A percentile compares a stretch with the other conserved stretches of the same genome.
Conservation (phyloP, 2,888 invertebrate species). For the Euphydryas editha region DNA sequence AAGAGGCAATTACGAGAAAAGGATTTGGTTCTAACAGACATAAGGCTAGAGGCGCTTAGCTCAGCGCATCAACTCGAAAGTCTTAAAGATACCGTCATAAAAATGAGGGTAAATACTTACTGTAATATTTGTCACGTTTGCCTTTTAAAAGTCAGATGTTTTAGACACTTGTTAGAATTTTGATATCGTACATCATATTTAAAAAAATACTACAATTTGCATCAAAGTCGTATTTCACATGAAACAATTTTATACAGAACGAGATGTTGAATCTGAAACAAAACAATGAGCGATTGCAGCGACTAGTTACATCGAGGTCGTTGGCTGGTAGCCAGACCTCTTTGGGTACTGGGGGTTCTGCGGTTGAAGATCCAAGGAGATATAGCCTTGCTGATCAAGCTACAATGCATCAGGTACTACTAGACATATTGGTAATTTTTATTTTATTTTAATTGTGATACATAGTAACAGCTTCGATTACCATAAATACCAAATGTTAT, state of each 20-base stretch:
- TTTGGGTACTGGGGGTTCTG: constrained; percentile 78
- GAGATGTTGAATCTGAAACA: constrained; percentile 98
- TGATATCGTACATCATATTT: too few relatives aligned
- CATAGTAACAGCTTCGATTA: too few relatives aligned
- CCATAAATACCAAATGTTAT: neutral
- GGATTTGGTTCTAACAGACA: constrained; percentile 97
- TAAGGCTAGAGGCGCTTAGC: constrained; percentile 96
- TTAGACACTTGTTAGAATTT: too few relatives aligned
- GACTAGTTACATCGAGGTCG: constrained; percentile 89
- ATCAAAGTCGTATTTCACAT: neutral
- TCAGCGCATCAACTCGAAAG: constrained; percentile 99
- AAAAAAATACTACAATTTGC: too few relatives aligned
- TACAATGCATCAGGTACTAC: constrained; percentile 75
- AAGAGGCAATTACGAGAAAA: constrained; percentile 97
- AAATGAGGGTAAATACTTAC: constrained; percentile 91
- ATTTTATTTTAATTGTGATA: neutral
- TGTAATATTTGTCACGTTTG: neutral
- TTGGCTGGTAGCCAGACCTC: constrained; percentile 86
- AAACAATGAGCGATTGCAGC: constrained; percentile 97
- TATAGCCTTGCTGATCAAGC: constrained; percentile 85
- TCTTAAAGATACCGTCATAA: constrained; percentile 97
- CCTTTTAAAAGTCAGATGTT: neutral
- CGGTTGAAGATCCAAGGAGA: constrained; percentile 81
- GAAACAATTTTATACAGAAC: constrained; percentile 81
- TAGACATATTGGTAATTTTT: neutral